Conservation (phyloP, 2,113 vertebrate genomes). For the Tupaia tana region DNA sequence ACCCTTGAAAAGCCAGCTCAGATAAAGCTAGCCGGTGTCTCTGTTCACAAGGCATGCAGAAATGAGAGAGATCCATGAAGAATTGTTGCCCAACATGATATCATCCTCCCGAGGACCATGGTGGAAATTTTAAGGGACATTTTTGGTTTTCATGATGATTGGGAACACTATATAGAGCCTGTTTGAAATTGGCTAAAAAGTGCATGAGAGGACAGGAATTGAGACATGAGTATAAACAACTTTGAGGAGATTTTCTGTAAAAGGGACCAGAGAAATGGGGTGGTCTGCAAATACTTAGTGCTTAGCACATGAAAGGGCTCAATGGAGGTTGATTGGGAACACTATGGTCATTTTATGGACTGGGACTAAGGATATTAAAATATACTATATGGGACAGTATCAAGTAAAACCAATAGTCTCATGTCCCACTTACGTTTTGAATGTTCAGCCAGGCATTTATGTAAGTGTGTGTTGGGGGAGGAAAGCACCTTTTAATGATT, state of each 20-base stretch:
- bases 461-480: not conserved
- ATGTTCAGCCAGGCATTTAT: not conserved
- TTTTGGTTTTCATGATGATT: not conserved
- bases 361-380: not conserved
- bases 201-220: conserved; percentile 6
- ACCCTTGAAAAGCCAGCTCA: not conserved
- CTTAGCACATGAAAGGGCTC: not conserved
- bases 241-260: not conserved
- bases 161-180: not conserved
- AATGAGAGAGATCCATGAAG: not conserved
- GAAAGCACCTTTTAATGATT: not conserved
- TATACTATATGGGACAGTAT: not conserved
- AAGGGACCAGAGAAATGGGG: not conserved
- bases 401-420: not conserved
- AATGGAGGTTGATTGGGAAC: not conserved
- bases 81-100: not conserved
- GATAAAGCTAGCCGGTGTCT: not conserved
- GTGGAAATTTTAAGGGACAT: not conserved
- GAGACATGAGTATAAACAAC: conserved; percentile 1
- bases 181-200: conserved; percentile 61
- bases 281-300: no score
- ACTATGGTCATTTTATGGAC: not conserved
- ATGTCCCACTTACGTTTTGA: not conserved
- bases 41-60: not conserved
- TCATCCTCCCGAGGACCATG: not conserved